Base-by-base conservation (phyloP, 2,797 vertebrate species). In the Acipenser transmontanus region DNA sequence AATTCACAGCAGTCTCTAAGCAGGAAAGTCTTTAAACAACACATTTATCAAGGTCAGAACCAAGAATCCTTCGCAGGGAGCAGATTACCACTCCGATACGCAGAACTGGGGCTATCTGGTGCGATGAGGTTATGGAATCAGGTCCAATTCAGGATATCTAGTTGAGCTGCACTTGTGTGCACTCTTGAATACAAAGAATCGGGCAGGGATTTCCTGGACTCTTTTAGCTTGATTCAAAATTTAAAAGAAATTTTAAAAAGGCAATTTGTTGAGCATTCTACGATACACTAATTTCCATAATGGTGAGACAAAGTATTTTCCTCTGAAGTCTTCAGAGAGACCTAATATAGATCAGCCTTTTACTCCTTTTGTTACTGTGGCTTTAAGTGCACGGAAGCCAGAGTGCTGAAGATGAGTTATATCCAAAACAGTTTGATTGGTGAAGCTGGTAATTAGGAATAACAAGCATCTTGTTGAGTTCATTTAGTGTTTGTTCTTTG, bases 231-330 rank as follows among this genome's bases (percentile, higher is more conserved):
- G 54, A 34, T 57, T 57, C 54, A 57, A 13, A 57, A 57, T n/a
- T 14, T 1, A 13, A 57, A 57, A 57, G 11, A 57, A 8, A 8
- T 52, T 52, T 8, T 1, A 11, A 57, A 57, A 57, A 57, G 54
- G 54, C 54, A 57, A 11, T n/a, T 57, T 57, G 54, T n/a, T 57
- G 9, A 8, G 11, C 54, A 57, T 57, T 57, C 54, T 77, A 82
- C 81, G 85, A 77, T 84, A 88, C 81, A 87, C 66, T 65, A 62
- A 70, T 69, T 76, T 73, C 82, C 81, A 84, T 81, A 82, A 86
- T 78, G 82, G 78, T 81, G 79, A 78, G 77, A 74, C 78, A 77
- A 80, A 79, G 70, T 80, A 76, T 67, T 82, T 77, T 65, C 60
- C 73, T 80, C 73, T 75, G 77, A 80, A 72, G 70, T 73, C 34